These are phyloP conservation scores for Catonia carolina DNA, from an alignment of 2,888 invertebrate species.

Conservation along the genomic window DNA sequence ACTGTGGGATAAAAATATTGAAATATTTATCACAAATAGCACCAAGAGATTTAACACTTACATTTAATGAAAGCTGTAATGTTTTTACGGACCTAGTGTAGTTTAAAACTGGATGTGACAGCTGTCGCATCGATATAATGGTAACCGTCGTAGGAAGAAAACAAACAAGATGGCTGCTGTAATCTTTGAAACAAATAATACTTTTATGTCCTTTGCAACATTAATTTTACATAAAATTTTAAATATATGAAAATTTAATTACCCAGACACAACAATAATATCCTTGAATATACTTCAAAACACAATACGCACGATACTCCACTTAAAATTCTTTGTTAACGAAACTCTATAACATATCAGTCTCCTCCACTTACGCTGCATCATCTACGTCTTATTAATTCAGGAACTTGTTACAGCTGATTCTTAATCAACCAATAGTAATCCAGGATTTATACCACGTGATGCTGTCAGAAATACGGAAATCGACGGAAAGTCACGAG, in stretches of 20 bases:
- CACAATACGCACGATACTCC: constrained; percentile 15
- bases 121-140: constrained; percentile 26
- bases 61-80: constrained; percentile 8
- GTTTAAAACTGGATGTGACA: constrained; percentile 1
- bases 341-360: not conserved
- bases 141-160: constrained; percentile 25
- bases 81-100: constrained; percentile 1
- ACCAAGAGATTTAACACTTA: constrained; percentile 1
- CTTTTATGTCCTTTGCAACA: too few relatives aligned
- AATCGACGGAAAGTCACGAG: constrained; percentile 12
- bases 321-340: constrained; percentile 19
- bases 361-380: constrained; percentile 3
- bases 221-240: too few relatives aligned
- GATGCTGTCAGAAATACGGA: constrained; percentile 14
- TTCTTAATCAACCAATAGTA: constrained; percentile 13
- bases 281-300: not conserved
- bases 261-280: too few relatives aligned
- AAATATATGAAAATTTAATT: too few relatives aligned
- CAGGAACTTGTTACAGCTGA: constrained; percentile 21
- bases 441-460: constrained; percentile 15
- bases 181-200: constrained; percentile 4
- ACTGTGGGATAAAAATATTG: not conserved
- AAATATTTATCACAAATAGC: constrained; percentile 4
- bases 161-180: constrained; percentile 26
- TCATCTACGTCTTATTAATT: not conserved